These are phyloP conservation scores for Rhodinocichla rosea DNA, from an alignment of 2,113 vertebrate genomes.

Conservation along the genomic window DNA sequence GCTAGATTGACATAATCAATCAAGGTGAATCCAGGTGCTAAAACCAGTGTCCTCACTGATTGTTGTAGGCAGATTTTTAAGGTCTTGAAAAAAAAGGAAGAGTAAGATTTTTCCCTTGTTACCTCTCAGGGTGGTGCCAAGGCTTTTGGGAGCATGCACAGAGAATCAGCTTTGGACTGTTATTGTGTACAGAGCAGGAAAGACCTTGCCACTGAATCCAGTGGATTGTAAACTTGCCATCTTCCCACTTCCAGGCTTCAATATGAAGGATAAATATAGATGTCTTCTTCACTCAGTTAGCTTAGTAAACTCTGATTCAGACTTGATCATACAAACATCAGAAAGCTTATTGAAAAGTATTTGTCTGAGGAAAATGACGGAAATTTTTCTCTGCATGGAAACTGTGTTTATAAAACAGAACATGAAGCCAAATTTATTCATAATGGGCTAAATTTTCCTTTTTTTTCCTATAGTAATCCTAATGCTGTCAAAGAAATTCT, in stretches of 20 bases:
- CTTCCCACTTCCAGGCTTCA: not conserved
- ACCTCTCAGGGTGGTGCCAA: not conserved
- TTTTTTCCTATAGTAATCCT: not conserved
- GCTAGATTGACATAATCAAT: not conserved
- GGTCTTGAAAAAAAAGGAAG: not conserved
- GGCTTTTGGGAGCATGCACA: not conserved
- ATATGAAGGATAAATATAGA: not conserved
- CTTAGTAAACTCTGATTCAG: not conserved
- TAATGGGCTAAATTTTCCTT: not conserved
- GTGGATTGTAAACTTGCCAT: not conserved
- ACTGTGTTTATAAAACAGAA: not conserved
- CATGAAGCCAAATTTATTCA: not conserved
- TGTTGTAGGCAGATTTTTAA: not conserved
- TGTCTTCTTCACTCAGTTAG: not conserved
- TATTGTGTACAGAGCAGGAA: accelerated
- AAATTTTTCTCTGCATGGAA: not conserved
- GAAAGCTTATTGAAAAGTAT: not conserved
- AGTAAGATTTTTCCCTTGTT: not conserved
- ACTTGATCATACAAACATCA: not conserved
- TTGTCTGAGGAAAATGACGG: not conserved
- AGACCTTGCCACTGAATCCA: not conserved
- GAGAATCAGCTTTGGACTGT: not conserved
- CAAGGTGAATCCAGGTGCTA: not conserved
- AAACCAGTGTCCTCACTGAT: not conserved
- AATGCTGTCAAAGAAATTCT: not conserved